Base-by-base conservation (phyloP, 2,888 invertebrate species). In the Agriotes lineatus region DNA sequence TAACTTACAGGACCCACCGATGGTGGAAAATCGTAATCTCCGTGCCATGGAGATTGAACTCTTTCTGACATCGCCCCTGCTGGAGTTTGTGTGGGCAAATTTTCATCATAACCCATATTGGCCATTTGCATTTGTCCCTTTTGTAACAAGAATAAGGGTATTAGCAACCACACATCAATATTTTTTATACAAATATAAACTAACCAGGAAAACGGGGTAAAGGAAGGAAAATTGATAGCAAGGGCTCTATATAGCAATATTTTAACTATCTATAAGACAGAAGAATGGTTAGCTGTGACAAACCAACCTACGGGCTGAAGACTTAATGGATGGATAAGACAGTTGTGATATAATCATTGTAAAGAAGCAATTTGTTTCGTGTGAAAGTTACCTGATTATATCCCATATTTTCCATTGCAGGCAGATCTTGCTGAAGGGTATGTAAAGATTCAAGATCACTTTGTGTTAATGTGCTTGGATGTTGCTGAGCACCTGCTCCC, bases 1-100 rank as follows among this genome's bases (percentile, higher is more conserved):
- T n/a, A 14, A 87, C 91, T 88, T 86, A 94, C 94, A 75, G 92
- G 92, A 81, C 93, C 94, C 73, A 92, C 93, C 60, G 94, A 93
- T 64, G 91, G 90, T 44, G 95, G 94, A 78, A 93, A 90, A 80
- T 95, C 95, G 81, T 93, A 93, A 80, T 94, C 94, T 78, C 92
- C 92, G 72, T 89, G 88, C 90, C 90, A 90, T 2, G 90, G 90
- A 4, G 89, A 90, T 1, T 88, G 87, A 1, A 84, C 82, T 72
- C 88, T 84, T 77, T 89, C 89, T 0, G 89, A 89, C 80, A 88
- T 85, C 12, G 80, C 82, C 12, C 86, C 87, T 35, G 87, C 87
- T 22, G 90, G 85, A 80, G 91, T 89, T 82, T 90, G 86, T 76
- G 90, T 81, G 75, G 90, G 83, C 82, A 89, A 82, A 82, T 90